Percentiles rank a stretch among this genome's conserved stretches.
phyloP scores from a whole-genome alignment of 1,140 invertebrate species.

The Dufourea novaeangliae region DNA sequence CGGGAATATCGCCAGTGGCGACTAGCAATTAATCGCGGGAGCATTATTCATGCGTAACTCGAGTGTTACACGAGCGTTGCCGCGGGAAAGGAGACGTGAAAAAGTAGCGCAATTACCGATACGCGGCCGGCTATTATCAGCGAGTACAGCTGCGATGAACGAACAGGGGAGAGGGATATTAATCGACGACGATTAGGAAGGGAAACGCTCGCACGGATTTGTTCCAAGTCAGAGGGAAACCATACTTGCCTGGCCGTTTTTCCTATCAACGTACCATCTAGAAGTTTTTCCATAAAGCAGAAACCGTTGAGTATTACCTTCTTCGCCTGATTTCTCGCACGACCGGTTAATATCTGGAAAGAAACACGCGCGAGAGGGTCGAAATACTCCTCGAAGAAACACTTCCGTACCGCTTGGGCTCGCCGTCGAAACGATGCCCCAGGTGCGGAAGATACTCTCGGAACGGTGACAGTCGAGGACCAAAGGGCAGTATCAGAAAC shows the following conservation, averaged over 20 bases:
- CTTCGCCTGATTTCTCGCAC: too few species aligned
- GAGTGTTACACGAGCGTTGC: slow-evolving; percentile 1
- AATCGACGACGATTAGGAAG: slow-evolving; percentile 24
- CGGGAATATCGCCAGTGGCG: slow-evolving; percentile 14
- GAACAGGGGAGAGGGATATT: slow-evolving; percentile 41
- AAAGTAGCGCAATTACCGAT: slow-evolving; percentile 42
- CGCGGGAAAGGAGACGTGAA: slow-evolving; percentile 30
- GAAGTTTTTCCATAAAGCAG: background rate
- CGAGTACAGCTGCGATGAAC: slow-evolving; percentile 26
- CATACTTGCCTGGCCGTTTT: background rate
- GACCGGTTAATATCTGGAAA: background rate
- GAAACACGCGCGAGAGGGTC: background rate
- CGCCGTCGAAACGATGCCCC: background rate
- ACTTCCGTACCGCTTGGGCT: background rate
- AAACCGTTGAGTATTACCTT: background rate
- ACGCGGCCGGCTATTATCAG: slow-evolving; percentile 35
- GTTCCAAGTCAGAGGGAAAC: background rate
- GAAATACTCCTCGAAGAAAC: background rate
- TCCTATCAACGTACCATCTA: background rate
- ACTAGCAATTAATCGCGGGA: slow-evolving; percentile 30
- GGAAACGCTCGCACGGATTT: background rate
- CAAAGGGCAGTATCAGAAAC: background rate
- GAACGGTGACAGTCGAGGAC: background rate
- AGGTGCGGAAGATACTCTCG: background rate
- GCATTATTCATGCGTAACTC: slow-evolving; percentile 28